Percentiles rank a stretch among this genome's conserved stretches.
Evolutionary conservation across 1,140 invertebrate species (phyloP).

Genomic region (Cydia amplana): DNA sequence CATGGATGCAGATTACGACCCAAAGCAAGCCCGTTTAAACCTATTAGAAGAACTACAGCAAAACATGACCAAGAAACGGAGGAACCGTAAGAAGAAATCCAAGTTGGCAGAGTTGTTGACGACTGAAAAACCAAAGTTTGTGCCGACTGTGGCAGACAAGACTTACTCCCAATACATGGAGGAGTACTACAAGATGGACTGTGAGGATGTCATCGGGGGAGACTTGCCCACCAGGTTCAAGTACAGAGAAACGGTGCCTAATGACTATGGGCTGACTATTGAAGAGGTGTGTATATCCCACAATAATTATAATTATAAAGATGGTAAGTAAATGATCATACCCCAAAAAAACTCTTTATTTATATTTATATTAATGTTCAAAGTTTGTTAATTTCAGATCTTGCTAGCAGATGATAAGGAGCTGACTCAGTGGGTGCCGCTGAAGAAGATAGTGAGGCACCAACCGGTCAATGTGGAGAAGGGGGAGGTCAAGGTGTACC

Average conservation of each 20-base stretch:
- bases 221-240: slow-evolving; percentile 96
- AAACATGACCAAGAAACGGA: slow-evolving; percentile 80
- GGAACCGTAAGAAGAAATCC: slow-evolving; percentile 82
- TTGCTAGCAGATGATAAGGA: slow-evolving; percentile 94
- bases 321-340: too few relatives aligned
- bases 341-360: too few relatives aligned
- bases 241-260: slow-evolving; percentile 93
- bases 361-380: not conserved
- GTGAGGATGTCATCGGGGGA: slow-evolving; percentile 95
- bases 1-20: slow-evolving; percentile 95
- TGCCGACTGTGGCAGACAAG: slow-evolving; percentile 85
- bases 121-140: slow-evolving; percentile 89
- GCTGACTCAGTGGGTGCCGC: slow-evolving; percentile 95
- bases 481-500: slow-evolving; percentile 88
- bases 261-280: slow-evolving; percentile 93
- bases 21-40: slow-evolving; percentile 73
- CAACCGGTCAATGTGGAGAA: slow-evolving; percentile 89
- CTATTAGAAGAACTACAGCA: slow-evolving; percentile 82
- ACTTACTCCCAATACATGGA: slow-evolving; percentile 94
- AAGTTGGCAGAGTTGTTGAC: slow-evolving; percentile 86
- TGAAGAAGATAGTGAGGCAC: slow-evolving; percentile 93
- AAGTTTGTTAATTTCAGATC: slow-evolving; percentile 83
- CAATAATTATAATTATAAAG: not conserved
- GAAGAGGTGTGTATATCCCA: slow-evolving; percentile 84
- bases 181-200: slow-evolving; percentile 96